Base-by-base conservation (phyloP, 2,797 vertebrate species). In the Meda fulgida region DNA sequence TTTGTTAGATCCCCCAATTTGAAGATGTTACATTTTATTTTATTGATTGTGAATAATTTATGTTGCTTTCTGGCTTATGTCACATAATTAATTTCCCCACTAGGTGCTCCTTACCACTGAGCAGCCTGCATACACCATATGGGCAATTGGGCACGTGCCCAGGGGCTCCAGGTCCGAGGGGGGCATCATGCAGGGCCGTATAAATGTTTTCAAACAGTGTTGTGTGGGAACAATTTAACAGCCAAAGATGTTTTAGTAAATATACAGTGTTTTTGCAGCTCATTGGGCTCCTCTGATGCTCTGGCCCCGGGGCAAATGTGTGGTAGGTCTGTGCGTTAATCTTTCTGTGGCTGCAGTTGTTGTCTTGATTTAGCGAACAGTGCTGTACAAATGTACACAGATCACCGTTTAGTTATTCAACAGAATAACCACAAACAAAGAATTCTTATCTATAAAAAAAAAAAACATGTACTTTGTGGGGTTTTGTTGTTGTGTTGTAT, bases 211-310 rank as follows among this genome's bases (percentile, higher is more conserved):
- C 13, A 40, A 38, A 77, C 40, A 40, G 23, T 26, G 48, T 76
- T 21, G 34, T 40, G 34, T 1, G 3, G 34, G 23, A 77, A 77
- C 34, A 18, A 14, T 77, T 77, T 60, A 40, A 40, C 34, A 60
- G 53, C 14, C 23, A 77, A 77, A 40, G 23, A 77, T 77, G 31
- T 77, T 38, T 40, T 40, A 40, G 34, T 60, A 77, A 77, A 77
- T 77, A 60, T 60, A 38, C 51, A 40, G 13, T 40, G 53, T 77
- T 77, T 77, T 60, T 77, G 53, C 53, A 60, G 75, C 75, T 58
- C 75, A 77, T 60, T 77, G 34, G 34, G 53, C 60, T 77, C 75
- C 34, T 77, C 53, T 77, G 75, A 53, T 40, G 53, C 38, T 60
- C 75, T 26, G 53, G 34, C 34, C 53, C 53, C 53, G 19, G 75